Conservation (phyloP, 2,113 vertebrate species). For the Macrotus californicus region DNA sequence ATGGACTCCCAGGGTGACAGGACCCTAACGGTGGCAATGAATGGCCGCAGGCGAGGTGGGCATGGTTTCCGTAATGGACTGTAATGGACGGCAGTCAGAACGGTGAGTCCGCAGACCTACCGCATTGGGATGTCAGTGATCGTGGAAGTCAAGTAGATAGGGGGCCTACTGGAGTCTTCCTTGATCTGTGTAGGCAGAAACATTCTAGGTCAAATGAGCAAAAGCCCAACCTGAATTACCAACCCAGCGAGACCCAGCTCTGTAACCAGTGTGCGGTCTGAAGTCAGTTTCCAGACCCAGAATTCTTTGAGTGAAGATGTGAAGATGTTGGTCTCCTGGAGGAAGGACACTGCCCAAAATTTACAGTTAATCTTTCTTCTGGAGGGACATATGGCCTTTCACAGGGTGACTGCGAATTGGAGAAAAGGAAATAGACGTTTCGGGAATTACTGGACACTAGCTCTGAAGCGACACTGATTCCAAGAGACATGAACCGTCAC, state of each 20-base stretch:
- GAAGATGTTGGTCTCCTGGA: not conserved
- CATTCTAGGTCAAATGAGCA: not conserved
- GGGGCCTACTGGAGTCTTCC: not conserved
- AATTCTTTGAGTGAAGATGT: not conserved
- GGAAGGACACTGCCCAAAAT: not conserved
- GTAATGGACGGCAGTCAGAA: not conserved
- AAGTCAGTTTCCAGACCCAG: not conserved
- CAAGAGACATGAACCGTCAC: not conserved
- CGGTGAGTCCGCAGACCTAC: not conserved
- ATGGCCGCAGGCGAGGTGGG: not conserved
- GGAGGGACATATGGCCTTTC: not conserved
- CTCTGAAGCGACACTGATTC: not conserved
- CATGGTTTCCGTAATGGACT: not conserved
- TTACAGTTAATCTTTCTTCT: not conserved
- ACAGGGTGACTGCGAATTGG: not conserved
- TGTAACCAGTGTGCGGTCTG: not conserved
- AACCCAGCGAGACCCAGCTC: not conserved
- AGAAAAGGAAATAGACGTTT: not conserved
- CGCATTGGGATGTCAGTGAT: accelerated
- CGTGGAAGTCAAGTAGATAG: not conserved
- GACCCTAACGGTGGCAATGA: not conserved
- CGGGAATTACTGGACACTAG: not conserved
- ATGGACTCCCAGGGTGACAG: not conserved
- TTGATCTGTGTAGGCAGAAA: not conserved
- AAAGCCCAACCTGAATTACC: not conserved